Base-by-base conservation (phyloP, 2,888 invertebrate species). In the Nemoura dubitans region DNA sequence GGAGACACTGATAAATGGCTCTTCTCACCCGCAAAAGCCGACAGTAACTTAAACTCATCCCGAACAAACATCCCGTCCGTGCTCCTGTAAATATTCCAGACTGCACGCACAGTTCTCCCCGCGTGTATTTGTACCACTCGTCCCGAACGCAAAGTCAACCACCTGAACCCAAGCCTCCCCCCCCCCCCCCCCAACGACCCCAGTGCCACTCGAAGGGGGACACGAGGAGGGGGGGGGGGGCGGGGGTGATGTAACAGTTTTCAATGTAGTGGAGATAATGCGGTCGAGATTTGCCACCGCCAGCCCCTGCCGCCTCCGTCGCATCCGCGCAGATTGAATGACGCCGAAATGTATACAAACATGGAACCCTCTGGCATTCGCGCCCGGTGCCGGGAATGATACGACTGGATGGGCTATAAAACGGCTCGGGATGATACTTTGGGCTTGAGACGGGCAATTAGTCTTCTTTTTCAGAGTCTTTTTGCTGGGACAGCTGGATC, bases 221-320 rank as follows among this genome's bases (percentile, higher is more conserved):
- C n/a, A n/a, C n/a, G n/a, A n/a, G n/a, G n/a, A n/a, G n/a, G n/a
- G n/a, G n/a, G 36, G 36, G 36, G 10, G 10, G 10, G 36, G 36
- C 5, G 36, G 36, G 3, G 3, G 3, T 36, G 36, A 36, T 36
- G 59, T 59, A 59, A 59, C 59, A 59, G 59, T 59, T 59, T 59
- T 59, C 59, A 59, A 59, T 59, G 59, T 59, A 59, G 59, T 59
- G 59, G 21, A 59, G 59, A 59, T 59, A 59, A 59, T 59, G 59
- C 59, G 59, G 59, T 21, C 59, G 59, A 59, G 59, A 59, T 59
- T 59, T 59, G 59, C 59, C 59, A 14, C 3, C 36, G 5, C 36
- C 36, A 36, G 36, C 36, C 59, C 59, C 16, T 7, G 59, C 21
- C 59, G 59, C 59, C 36, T 36, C 36, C 36, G 10, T 36, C 59